These are phyloP conservation scores for Ceratina australensis DNA, from an alignment of 1,140 invertebrate species.

Conservation along the genomic window DNA sequence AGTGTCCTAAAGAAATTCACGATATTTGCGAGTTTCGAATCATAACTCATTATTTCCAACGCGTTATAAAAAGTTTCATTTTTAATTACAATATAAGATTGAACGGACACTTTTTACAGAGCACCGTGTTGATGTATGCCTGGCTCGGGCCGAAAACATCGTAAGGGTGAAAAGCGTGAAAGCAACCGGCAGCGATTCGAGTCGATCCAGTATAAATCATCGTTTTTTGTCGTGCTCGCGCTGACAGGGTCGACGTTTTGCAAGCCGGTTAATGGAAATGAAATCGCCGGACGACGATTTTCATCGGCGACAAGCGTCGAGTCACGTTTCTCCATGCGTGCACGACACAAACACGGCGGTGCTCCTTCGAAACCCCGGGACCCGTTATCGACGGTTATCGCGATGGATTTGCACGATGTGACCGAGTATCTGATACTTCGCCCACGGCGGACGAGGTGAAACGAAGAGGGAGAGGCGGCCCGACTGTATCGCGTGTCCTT, in stretches of 20 bases:
- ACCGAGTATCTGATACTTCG: constrained; percentile 42
- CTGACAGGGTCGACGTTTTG: constrained; percentile 20
- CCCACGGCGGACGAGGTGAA: neutral
- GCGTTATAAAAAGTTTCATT: no score
- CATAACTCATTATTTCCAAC: no score
- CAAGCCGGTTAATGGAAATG: constrained; percentile 50
- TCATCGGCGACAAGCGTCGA: constrained; percentile 43
- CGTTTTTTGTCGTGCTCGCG: constrained; percentile 23
- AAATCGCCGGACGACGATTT: constrained; percentile 46
- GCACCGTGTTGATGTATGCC: no score
- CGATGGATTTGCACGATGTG: constrained; percentile 52
- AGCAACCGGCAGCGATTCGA: neutral
- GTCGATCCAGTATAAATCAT: constrained; percentile 17
- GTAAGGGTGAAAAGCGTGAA: no score
- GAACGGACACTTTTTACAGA: no score
- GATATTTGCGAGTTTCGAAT: no score
- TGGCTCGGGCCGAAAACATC: no score
- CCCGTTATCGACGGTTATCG: constrained; percentile 41
- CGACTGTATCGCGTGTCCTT: constrained; percentile 50
- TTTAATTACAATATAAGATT: no score
- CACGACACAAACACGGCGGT: constrained; percentile 29
- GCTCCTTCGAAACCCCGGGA: constrained; percentile 31
- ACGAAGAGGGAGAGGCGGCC: no score
- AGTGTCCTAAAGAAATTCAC: no score
- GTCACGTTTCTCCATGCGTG: constrained; percentile 40